Evolutionary conservation across 1,140 invertebrate genomes (phyloP).

Genomic region (Zophobas morio): DNA sequence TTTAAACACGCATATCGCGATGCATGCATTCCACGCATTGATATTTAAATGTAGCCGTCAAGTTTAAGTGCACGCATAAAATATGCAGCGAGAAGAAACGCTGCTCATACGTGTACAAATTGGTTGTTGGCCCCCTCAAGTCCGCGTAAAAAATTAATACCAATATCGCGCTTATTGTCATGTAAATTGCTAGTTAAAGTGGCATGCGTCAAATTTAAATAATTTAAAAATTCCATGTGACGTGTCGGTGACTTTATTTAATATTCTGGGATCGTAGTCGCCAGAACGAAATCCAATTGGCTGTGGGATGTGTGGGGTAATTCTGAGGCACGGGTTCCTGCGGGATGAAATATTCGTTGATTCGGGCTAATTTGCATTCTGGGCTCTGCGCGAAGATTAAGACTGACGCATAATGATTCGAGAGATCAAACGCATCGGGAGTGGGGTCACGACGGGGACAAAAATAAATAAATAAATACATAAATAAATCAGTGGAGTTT

Average conservation of each 20-base stretch:
- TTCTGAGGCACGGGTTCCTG: conserved; percentile 38
- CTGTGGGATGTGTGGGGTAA: conserved; percentile 37
- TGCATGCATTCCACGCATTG: conserved; percentile 9
- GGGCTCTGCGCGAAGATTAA: conserved; percentile 18
- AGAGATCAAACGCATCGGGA: neutral
- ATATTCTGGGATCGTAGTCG: conserved; percentile 34
- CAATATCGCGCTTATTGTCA: conserved; percentile 25
- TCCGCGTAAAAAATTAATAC: conserved; percentile 33
- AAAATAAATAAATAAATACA: too few species aligned
- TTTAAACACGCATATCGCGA: conserved; percentile 8
- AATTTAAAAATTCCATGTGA: conserved; percentile 42
- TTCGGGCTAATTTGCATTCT: conserved; percentile 33
- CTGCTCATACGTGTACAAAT: conserved; percentile 5
- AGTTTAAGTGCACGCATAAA: conserved; percentile 20
- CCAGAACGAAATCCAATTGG: conserved; percentile 39
- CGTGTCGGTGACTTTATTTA: conserved; percentile 41
- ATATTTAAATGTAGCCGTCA: conserved; percentile 22
- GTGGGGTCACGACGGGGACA: too few species aligned
- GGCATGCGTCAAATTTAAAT: conserved; percentile 40
- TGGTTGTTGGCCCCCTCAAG: conserved; percentile 1
- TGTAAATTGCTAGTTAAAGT: conserved; percentile 36
- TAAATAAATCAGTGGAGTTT: neutral
- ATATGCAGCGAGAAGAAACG: conserved; percentile 13
- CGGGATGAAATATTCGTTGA: conserved; percentile 40
- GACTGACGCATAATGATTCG: conserved; percentile 25